Conservation (phyloP, 2,888 invertebrate genomes). For the Dione juno region DNA sequence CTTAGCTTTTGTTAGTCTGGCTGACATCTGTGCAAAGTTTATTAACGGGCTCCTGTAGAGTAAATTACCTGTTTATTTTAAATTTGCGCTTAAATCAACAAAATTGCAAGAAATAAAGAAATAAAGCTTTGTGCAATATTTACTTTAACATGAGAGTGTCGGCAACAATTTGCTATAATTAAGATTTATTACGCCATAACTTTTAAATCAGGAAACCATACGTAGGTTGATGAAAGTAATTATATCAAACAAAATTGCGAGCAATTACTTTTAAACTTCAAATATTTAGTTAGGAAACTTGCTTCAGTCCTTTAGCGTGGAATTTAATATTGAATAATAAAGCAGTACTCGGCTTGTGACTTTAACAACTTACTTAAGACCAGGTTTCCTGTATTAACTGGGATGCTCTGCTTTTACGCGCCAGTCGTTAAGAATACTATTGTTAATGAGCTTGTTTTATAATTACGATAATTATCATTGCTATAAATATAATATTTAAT, state of each 20-base stretch:
- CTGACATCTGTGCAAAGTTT: slow-evolving; percentile 35
- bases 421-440: slow-evolving; percentile 53
- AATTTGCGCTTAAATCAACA: slow-evolving; percentile 32
- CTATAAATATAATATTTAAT: not conserved
- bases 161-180: not conserved
- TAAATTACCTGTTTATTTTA: slow-evolving; percentile 39
- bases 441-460: slow-evolving; percentile 43
- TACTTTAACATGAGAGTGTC: slow-evolving; percentile 11
- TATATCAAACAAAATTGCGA: slow-evolving; percentile 54
- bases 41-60: slow-evolving; percentile 32
- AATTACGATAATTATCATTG: slow-evolving; percentile 4
- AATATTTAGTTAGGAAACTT: slow-evolving; percentile 80
- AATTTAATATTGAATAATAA: slow-evolving; percentile 83
- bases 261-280: slow-evolving; percentile 69
- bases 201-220: slow-evolving; percentile 3
- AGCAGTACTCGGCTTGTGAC: slow-evolving; percentile 76
- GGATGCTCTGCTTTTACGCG: slow-evolving; percentile 48
- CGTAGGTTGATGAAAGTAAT: slow-evolving; percentile 41
- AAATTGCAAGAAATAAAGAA: slow-evolving; percentile 12
- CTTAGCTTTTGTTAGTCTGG: slow-evolving; percentile 38
- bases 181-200: not conserved
- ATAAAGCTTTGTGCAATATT: slow-evolving; percentile 19
- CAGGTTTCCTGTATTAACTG: slow-evolving; percentile 71
- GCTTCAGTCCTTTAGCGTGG: slow-evolving; percentile 71
- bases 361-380: slow-evolving; percentile 75